Percentiles rank a stretch among this genome's conserved stretches.
phyloP scores from a whole-genome alignment of 2,797 vertebrate genomes.

The Pangasius djambal region DNA sequence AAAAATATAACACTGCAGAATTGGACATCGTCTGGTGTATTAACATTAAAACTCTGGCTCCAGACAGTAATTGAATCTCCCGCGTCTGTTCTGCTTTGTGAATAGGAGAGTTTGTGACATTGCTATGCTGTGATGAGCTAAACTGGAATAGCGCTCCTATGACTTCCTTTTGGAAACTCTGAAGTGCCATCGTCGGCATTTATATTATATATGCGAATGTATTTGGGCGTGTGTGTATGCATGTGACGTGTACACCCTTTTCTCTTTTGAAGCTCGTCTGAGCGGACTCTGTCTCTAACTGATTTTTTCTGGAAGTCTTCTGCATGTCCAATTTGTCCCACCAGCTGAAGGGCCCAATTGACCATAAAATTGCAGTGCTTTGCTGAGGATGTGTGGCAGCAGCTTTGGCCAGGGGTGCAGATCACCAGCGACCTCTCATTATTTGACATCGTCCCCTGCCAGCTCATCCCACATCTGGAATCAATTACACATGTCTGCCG shows the following conservation, averaged over 20 bases:
- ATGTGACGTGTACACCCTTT: conserved; percentile 23
- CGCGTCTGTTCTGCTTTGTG: conserved; percentile 25
- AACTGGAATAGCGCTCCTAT: conserved; percentile 26
- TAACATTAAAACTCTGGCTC: conserved; percentile 46
- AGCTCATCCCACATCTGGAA: conserved; percentile 85
- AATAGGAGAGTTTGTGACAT: conserved; percentile 34
- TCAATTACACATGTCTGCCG: conserved; percentile 86
- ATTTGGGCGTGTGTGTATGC: neutral
- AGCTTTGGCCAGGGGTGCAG: conserved; percentile 62
- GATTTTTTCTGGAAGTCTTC: conserved; percentile 58
- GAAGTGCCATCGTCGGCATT: neutral
- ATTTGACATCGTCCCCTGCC: conserved; percentile 81
- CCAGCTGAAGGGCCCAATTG: conserved; percentile 84
- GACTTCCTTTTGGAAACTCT: conserved; percentile 9
- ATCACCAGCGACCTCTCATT: conserved; percentile 81
- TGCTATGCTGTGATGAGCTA: conserved; percentile 32
- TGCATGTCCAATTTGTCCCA: conserved; percentile 75
- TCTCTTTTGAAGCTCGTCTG: conserved; percentile 4
- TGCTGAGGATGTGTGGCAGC: conserved; percentile 72
- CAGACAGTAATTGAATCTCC: conserved; percentile 52
- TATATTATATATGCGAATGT: conserved; percentile 14
- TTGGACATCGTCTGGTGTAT: conserved; percentile 34
- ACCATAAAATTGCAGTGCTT: conserved; percentile 84
- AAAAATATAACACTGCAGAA: conserved; percentile 30
- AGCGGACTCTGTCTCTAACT: neutral